Evolutionary conservation across 2,888 invertebrate species (phyloP).

Genomic region (Dendrolimus houi): DNA sequence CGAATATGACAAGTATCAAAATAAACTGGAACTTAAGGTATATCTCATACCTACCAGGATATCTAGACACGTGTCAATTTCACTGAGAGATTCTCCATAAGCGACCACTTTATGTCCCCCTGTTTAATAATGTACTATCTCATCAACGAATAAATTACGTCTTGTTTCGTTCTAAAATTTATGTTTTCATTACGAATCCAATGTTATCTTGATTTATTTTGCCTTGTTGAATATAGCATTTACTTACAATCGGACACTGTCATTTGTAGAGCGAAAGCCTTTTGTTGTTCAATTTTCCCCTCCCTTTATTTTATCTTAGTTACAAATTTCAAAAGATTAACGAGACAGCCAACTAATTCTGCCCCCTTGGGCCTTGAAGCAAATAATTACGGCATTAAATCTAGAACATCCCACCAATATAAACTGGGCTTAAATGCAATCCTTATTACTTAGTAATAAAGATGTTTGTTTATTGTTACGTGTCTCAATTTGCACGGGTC

Average conservation of each 20-base stretch:
- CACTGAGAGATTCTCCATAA: no score
- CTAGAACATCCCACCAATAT: slow-evolving; percentile 6
- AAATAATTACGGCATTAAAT: slow-evolving; percentile 17
- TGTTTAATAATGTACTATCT: no score
- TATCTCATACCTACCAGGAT: no score
- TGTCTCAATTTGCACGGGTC: slow-evolving; percentile 2
- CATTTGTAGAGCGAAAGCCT: slow-evolving; percentile 14
- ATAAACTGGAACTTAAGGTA: no score
- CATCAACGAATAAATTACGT: no score
- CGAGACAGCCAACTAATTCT: slow-evolving; percentile 23
- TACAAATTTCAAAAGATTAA: slow-evolving; percentile 34
- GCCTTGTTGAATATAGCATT: no score
- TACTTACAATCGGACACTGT: slow-evolving; percentile 1
- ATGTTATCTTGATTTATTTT: no score
- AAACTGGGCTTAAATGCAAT: slow-evolving; percentile 10
- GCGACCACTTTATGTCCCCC: no score
- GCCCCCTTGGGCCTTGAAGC: slow-evolving; percentile 10
- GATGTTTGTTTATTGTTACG: not conserved
- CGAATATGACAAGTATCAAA: no score
- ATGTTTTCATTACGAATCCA: no score
- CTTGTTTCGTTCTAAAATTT: no score
- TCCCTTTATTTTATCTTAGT: slow-evolving; percentile 24
- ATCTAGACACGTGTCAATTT: no score
- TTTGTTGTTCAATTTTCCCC: slow-evolving; percentile 24
- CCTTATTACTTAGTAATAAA: not conserved